A percentile compares a stretch with the other conserved stretches of the same genome.
phyloP scores from a whole-genome alignment of 2,113 vertebrate genomes.

The Micromys minutus region DNA sequence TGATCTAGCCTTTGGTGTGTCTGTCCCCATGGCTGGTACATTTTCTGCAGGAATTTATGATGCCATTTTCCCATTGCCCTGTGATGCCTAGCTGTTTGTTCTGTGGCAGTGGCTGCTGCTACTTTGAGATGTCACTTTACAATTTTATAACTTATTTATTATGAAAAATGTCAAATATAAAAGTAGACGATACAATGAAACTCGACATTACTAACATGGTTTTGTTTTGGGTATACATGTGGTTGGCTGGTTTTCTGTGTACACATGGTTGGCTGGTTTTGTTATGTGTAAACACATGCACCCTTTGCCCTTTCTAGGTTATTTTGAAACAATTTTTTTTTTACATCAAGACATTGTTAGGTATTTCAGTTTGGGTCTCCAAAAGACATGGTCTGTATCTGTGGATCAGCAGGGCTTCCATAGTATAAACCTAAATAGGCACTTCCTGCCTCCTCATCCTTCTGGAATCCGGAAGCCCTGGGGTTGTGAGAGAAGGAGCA shows the following conservation, averaged over 20 bases:
- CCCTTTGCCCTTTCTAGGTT: not conserved
- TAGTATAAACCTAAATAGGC: not conserved
- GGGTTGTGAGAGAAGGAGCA: not conserved
- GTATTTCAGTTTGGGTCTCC: not conserved
- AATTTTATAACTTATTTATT: not conserved
- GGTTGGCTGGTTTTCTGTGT: not conserved
- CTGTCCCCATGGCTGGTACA: rapidly evolving
- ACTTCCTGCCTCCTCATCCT: not conserved
- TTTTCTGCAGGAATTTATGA: not conserved
- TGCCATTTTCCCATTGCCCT: not conserved
- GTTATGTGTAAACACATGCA: too few species aligned
- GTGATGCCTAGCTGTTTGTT: not conserved
- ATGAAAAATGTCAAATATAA: not conserved
- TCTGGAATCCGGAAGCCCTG: not conserved
- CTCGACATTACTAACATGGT: not conserved
- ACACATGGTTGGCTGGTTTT: not conserved
- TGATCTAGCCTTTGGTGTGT: not conserved
- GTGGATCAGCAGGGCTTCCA: not conserved
- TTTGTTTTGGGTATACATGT: too few species aligned
- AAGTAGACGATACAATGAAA: not conserved
- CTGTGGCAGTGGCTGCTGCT: not conserved
- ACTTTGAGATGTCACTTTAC: not conserved
- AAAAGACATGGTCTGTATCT: not conserved
- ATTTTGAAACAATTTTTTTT: not conserved
- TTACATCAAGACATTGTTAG: not conserved